These are phyloP conservation scores for Lepidostoma basale DNA, from an alignment of 1,140 invertebrate genomes.

Conservation along the genomic window DNA sequence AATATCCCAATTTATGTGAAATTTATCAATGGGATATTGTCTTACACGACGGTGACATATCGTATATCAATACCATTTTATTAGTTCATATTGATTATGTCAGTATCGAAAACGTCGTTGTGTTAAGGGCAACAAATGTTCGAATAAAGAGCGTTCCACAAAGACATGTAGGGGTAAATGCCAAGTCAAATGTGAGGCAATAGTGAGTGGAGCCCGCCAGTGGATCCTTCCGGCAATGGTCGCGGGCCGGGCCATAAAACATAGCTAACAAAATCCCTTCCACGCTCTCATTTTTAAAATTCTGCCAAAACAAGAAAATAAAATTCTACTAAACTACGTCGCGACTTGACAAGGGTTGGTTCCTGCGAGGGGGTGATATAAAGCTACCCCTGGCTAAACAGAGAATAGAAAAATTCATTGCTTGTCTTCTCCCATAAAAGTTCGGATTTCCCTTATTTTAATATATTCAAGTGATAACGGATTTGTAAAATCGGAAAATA, in stretches of 20 bases:
- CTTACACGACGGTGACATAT: too few relatives aligned
- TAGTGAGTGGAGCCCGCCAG: background rate
- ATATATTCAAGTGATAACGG: slow-evolving; percentile 16
- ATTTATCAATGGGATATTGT: too few relatives aligned
- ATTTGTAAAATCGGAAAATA: slow-evolving; percentile 5
- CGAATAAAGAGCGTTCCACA: too few relatives aligned
- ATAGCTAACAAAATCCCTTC: slow-evolving; percentile 29
- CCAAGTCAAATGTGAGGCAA: background rate
- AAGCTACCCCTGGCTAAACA: slow-evolving; percentile 24
- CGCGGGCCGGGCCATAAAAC: slow-evolving; percentile 31
- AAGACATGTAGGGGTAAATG: too few relatives aligned
- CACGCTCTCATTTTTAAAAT: slow-evolving; percentile 37
- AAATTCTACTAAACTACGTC: slow-evolving; percentile 43
- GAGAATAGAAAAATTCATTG: slow-evolving; percentile 34
- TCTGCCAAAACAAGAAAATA: slow-evolving; percentile 44
- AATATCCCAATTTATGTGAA: too few relatives aligned
- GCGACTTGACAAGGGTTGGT: slow-evolving; percentile 41
- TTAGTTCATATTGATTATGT: too few relatives aligned
- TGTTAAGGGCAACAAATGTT: too few relatives aligned
- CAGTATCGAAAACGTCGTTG: too few relatives aligned
- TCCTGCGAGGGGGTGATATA: slow-evolving; percentile 31
- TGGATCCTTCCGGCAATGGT: background rate
- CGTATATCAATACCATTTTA: too few relatives aligned
- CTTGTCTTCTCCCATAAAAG: slow-evolving; percentile 12
- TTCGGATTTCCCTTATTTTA: slow-evolving; percentile 14